These are phyloP conservation scores for Acrobeloides nanus DNA, from an alignment of 2,888 invertebrate genomes.

Conservation along the genomic window DNA sequence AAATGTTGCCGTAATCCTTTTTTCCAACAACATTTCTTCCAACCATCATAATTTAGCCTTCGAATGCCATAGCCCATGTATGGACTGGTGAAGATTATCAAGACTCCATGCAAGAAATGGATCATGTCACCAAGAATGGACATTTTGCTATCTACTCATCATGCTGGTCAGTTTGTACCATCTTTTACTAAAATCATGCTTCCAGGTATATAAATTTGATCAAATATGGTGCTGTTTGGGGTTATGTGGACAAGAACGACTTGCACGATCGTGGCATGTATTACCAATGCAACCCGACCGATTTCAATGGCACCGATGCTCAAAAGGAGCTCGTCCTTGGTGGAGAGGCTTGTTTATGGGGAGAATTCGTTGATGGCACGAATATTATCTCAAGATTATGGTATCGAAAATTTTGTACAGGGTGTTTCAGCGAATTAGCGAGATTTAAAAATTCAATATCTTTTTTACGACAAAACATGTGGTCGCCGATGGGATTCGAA, in stretches of 20 bases:
- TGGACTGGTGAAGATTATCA: constrained; percentile 63
- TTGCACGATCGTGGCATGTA: too few relatives aligned
- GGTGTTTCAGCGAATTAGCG: too few relatives aligned
- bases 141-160: constrained; percentile 64
- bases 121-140: constrained; percentile 34
- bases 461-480: too few relatives aligned
- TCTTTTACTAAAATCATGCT: not conserved
- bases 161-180: constrained; percentile 68
- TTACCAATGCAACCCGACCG: constrained; percentile 55
- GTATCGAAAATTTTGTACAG: too few relatives aligned
- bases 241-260: constrained; percentile 52
- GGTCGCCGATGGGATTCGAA: too few relatives aligned
- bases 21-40: too few relatives aligned
- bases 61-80: constrained; percentile 66
- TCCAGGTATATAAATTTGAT: constrained; percentile 81
- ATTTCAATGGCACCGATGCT: constrained; percentile 55
- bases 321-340: constrained; percentile 69
- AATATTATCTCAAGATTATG: constrained; percentile 66
- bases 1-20: constrained; percentile 26
- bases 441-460: too few relatives aligned
- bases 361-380: constrained; percentile 71
- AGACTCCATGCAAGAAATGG: too few relatives aligned
- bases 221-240: constrained; percentile 57
- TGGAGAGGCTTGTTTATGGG: constrained; percentile 88
- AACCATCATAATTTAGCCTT: constrained; percentile 26